Percentiles rank a stretch among this genome's conserved stretches.
Conservation (phyloP, 2,113 vertebrate species). For the Pterophyllum scalare region DNA sequence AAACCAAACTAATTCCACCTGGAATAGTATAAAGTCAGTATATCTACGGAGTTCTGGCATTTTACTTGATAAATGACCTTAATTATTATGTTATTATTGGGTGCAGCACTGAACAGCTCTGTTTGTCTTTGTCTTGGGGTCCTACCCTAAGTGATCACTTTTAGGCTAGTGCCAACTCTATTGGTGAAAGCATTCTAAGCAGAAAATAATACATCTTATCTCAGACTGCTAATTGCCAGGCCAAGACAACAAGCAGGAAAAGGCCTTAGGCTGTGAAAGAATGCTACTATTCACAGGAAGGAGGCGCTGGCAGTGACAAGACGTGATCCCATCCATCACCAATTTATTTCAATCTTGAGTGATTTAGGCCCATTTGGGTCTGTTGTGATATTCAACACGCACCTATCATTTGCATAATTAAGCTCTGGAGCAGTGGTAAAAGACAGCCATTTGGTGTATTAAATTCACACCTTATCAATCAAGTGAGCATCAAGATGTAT, state of each 20-base stretch:
- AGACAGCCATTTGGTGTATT: constrained; percentile 68
- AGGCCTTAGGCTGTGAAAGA: constrained; percentile 50
- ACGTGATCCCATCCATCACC: constrained; percentile 73
- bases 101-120: neutral
- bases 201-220: constrained; percentile 53
- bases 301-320: constrained; percentile 28
- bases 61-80: neutral
- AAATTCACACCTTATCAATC: constrained; percentile 79
- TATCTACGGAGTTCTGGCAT: neutral
- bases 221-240: constrained; percentile 61
- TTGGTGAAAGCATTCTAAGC: constrained; percentile 26
- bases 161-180: constrained; percentile 10
- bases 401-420: constrained; percentile 78
- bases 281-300: constrained; percentile 57
- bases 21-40: neutral
- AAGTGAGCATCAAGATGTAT: constrained; percentile 58
- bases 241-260: constrained; percentile 46
- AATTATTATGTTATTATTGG: neutral
- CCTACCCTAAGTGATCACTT: constrained; percentile 42
- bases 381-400: constrained; percentile 59
- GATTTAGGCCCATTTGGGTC: constrained; percentile 61
- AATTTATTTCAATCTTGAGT: constrained; percentile 71
- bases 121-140: neutral
- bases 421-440: constrained; percentile 69
- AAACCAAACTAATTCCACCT: neutral